Percentiles rank a stretch among this genome's conserved stretches.
Conservation (phyloP, 2,113 vertebrate genomes). For the Tragelaphus imberbis region DNA sequence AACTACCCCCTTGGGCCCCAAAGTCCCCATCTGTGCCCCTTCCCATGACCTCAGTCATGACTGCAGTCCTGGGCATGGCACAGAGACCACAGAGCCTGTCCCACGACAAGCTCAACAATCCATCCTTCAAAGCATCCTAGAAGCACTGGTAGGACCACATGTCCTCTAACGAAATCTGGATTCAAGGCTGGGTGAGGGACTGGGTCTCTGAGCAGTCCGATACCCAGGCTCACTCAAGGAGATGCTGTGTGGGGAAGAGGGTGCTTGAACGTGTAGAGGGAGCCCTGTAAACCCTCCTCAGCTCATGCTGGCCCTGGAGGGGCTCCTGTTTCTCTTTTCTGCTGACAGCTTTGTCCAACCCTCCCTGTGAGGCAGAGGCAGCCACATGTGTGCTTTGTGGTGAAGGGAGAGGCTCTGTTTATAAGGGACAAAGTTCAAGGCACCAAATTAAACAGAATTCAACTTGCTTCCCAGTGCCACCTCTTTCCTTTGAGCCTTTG, state of each 20-base stretch:
- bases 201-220: neutral
- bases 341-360: neutral
- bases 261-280: neutral
- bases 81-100: neutral
- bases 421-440: neutral
- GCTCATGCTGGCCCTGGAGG: neutral
- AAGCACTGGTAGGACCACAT: neutral
- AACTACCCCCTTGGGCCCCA: neutral
- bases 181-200: neutral
- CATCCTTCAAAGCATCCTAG: neutral
- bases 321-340: neutral
- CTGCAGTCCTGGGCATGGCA: neutral
- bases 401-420: neutral
- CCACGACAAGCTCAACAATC: accelerated
- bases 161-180: neutral
- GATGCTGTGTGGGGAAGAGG: accelerated
- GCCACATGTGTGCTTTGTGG: neutral
- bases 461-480: neutral
- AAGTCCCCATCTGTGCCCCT: neutral
- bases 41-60: neutral
- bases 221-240: too few relatives aligned
- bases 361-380: neutral
- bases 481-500: neutral
- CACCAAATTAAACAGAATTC: slow-evolving; percentile 40
- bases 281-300: neutral